Conservation (phyloP, 1,140 invertebrate genomes). For the Trichogramma pretiosum region DNA sequence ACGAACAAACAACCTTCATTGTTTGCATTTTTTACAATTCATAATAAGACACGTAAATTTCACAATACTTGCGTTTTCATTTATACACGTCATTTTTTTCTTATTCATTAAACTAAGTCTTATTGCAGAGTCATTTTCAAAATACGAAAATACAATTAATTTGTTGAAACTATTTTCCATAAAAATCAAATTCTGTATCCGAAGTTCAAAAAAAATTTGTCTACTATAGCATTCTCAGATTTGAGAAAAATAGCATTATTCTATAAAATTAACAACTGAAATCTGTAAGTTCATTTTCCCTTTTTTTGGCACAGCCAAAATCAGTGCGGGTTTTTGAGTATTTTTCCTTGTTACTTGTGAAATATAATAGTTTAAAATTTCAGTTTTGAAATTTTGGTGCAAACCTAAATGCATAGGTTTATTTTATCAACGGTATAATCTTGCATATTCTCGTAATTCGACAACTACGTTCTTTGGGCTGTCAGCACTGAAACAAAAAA, state of each 20-base stretch:
- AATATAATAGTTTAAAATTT: not conserved
- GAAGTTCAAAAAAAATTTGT: not conserved
- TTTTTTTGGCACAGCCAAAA: not conserved
- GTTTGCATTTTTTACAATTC: conserved; percentile 19
- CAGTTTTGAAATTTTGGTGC: not conserved
- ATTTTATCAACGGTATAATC: conserved; percentile 60
- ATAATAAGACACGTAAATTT: conserved; percentile 13
- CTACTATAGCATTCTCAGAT: too few relatives aligned
- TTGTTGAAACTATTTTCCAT: not conserved
- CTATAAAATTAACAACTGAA: too few relatives aligned
- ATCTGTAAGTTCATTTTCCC: not conserved
- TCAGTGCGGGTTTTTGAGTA: not conserved
- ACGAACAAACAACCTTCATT: conserved; percentile 13
- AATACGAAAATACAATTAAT: conserved; percentile 6
- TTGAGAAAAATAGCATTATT: too few relatives aligned
- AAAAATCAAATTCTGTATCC: not conserved
- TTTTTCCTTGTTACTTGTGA: not conserved
- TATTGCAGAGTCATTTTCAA: conserved; percentile 11
- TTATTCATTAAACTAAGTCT: conserved; percentile 10
- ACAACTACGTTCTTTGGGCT: conserved; percentile 60
- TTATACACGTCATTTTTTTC: conserved; percentile 2
- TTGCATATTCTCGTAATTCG: conserved; percentile 64
- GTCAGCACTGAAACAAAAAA: conserved; percentile 53
- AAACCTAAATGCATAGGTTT: not conserved
- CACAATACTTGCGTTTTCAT: conserved; percentile 9